These are phyloP conservation scores for Ameiurus melas DNA, from an alignment of 2,113 vertebrate species.

Conservation along the genomic window DNA sequence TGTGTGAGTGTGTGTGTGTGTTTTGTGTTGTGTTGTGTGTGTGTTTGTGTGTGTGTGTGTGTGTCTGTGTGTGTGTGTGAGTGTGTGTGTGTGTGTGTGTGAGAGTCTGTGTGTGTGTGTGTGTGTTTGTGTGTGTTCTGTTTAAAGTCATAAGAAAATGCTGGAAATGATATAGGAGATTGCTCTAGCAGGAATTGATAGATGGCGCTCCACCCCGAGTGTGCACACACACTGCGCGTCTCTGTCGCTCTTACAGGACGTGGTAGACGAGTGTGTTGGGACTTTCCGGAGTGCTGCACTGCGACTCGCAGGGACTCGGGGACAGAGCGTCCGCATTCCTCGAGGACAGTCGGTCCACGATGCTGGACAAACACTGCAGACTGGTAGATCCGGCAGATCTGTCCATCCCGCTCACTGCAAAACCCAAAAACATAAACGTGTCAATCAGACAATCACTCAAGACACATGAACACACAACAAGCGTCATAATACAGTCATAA, in stretches of 20 bases:
- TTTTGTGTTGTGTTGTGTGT: too few relatives aligned
- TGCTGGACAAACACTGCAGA: constrained; percentile 93
- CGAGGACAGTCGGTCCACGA: constrained; percentile 90
- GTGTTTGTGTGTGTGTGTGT: neutral
- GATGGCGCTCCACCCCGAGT: neutral
- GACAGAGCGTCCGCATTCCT: constrained; percentile 74
- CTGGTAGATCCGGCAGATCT: constrained; percentile 81
- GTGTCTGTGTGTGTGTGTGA: neutral
- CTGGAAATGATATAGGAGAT: neutral
- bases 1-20: neutral
- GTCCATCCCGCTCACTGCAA: constrained; percentile 68
- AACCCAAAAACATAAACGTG: neutral
- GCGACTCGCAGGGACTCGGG: constrained; percentile 77
- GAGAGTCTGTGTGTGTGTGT: neutral
- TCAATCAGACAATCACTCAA: neutral
- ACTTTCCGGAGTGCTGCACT: constrained; percentile 80
- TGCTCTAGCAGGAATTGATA: neutral
- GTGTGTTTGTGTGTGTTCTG: neutral
- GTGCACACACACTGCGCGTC: neutral
- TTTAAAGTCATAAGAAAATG: neutral
- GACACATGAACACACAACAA: neutral
- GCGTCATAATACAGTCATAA: neutral
- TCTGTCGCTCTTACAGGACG: constrained; percentile 78
- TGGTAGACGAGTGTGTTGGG: constrained; percentile 87
- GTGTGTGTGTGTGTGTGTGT: neutral